A percentile compares a stretch with the other conserved stretches of the same genome.
Evolutionary conservation across 2,888 invertebrate species (phyloP).

Genomic region (Lasioglossum malachurum): DNA sequence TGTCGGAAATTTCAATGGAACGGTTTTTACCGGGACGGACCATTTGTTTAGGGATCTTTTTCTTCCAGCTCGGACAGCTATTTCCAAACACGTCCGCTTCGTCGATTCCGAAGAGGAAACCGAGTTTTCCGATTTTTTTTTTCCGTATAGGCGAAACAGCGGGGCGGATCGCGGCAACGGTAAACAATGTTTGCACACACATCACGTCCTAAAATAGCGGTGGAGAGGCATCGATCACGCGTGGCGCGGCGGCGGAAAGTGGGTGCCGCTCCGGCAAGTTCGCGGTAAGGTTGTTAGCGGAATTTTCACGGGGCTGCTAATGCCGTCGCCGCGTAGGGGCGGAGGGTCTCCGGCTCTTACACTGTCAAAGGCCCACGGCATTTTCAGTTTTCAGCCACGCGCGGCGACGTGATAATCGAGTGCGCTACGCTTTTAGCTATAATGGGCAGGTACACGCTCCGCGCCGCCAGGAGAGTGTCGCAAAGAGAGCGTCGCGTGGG

Average conservation of each 20-base stretch:
- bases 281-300: slow-evolving; percentile 60
- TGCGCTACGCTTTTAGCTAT: slow-evolving; percentile 84
- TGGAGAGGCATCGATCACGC: slow-evolving; percentile 41
- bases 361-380: slow-evolving; percentile 72
- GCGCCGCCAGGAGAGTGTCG: slow-evolving; percentile 76
- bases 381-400: slow-evolving; percentile 82
- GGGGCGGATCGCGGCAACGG: not conserved
- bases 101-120: not conserved
- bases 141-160: not conserved
- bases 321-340: slow-evolving; percentile 34
- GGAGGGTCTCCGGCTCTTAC: slow-evolving; percentile 55
- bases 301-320: slow-evolving; percentile 63
- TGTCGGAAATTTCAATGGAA: not conserved
- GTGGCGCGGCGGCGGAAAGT: not conserved
- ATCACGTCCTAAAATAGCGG: slow-evolving; percentile 8
- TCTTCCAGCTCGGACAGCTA: not conserved
- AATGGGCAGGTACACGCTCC: slow-evolving; percentile 82
- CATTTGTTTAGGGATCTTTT: not conserved
- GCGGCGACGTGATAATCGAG: slow-evolving; percentile 83
- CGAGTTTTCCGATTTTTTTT: not conserved
- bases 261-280: slow-evolving; percentile 36
- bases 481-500: slow-evolving; percentile 55
- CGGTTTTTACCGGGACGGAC: not conserved
- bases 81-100: not conserved
- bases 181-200: slow-evolving; percentile 12